Percentiles rank a stretch among this genome's conserved stretches.
These are phyloP conservation scores for Pangasianodon hypophthalmus DNA, from an alignment of 2,113 vertebrate species.

Conservation along the genomic window DNA sequence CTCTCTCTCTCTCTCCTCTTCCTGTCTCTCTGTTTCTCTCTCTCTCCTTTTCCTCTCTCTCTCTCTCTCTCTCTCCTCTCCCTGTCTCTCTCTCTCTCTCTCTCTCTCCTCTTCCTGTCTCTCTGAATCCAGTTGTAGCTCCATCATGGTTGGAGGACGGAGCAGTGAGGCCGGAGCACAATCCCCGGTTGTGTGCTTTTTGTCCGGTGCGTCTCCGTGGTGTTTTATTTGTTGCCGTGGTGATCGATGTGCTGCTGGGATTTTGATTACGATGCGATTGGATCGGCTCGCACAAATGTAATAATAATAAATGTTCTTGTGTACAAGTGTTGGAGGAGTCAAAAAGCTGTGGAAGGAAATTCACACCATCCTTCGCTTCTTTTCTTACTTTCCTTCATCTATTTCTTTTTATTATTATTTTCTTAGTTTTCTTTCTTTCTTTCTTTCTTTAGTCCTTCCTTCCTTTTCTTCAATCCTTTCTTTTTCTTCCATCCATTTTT, in stretches of 20 bases:
- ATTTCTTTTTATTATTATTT: neutral
- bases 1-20: neutral
- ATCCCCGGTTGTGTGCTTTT: neutral
- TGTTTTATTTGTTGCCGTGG: slow-evolving; percentile 18
- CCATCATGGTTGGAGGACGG: slow-evolving; percentile 12
- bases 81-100: too few species aligned
- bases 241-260: slow-evolving; percentile 34
- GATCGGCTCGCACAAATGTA: slow-evolving; percentile 12
- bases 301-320: slow-evolving; percentile 27
- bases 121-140: neutral
- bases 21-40: slow-evolving; percentile 58
- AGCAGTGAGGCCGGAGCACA: neutral
- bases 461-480: neutral
- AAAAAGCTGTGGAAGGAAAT: neutral
- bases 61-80: too few species aligned
- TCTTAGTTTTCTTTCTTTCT: neutral
- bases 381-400: too few species aligned
- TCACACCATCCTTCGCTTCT: neutral
- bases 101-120: neutral
- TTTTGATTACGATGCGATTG: slow-evolving; percentile 30
- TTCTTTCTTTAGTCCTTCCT: neutral
- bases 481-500: too few species aligned
- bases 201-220: neutral
- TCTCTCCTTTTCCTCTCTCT: neutral
- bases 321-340: neutral